phyloP scores from a whole-genome alignment of 2,113 vertebrate species.

The Pelecanoides urinatrix region DNA sequence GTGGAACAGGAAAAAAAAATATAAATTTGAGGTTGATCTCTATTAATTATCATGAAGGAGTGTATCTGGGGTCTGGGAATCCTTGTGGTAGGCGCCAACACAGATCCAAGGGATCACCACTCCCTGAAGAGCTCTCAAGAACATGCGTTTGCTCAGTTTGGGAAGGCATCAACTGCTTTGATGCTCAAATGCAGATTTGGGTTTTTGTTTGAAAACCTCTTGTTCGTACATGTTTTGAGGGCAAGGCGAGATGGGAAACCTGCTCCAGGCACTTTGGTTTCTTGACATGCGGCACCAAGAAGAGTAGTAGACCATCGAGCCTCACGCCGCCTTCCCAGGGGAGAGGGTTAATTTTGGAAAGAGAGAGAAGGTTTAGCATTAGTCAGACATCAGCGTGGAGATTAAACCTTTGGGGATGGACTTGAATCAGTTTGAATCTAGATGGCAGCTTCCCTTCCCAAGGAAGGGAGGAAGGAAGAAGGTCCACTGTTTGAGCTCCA shows the following conservation, averaged over 20 bases:
- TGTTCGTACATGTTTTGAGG: background rate
- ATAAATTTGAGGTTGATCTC: background rate
- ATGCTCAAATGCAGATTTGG: background rate
- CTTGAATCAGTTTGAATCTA: background rate
- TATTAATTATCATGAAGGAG: background rate
- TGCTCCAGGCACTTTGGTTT: background rate
- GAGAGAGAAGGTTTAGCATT: background rate
- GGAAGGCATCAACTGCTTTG: background rate
- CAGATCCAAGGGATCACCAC: background rate
- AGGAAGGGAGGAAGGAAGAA: no score
- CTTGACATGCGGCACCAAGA: rapidly evolving
- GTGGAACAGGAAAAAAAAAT: background rate
- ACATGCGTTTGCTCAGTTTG: background rate
- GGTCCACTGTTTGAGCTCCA: background rate
- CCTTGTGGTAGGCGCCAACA: background rate
- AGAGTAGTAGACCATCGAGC: background rate
- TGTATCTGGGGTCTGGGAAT: background rate
- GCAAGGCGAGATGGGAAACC: rapidly evolving
- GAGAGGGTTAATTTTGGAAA: background rate
- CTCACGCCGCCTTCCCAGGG: rapidly evolving
- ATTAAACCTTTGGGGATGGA: background rate
- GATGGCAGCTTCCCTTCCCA: background rate
- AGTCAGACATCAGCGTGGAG: background rate
- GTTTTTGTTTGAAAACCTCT: background rate
- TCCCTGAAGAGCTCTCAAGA: background rate